phyloP scores from a whole-genome alignment of 2,888 invertebrate species.

The Lissocephala sabroskyi region DNA sequence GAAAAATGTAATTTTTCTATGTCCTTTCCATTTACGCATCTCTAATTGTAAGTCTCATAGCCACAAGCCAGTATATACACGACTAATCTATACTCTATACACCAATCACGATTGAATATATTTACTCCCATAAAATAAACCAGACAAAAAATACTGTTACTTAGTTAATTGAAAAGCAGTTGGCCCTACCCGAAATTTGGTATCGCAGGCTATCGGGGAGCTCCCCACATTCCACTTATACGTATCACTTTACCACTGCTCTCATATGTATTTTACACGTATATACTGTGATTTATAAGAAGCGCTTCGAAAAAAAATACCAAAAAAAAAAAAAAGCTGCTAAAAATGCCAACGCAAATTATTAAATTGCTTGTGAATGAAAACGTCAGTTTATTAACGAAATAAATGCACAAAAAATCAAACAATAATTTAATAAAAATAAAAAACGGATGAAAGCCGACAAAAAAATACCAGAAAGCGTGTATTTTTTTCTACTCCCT shows the following conservation, averaged over 20 bases:
- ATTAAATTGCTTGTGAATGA: slow-evolving; percentile 44
- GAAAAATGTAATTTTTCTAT: slow-evolving; percentile 60
- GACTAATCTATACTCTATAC: slow-evolving; percentile 21
- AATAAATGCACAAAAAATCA: slow-evolving; percentile 60
- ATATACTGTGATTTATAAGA: slow-evolving; percentile 65
- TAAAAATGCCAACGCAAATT: slow-evolving; percentile 19
- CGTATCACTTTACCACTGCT: too few relatives aligned
- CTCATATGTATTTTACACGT: slow-evolving; percentile 61
- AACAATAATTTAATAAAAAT: too few relatives aligned
- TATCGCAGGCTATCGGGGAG: too few relatives aligned
- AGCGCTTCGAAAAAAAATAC: slow-evolving; percentile 46
- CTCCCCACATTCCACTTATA: slow-evolving; percentile 27
- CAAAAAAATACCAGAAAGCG: too few relatives aligned
- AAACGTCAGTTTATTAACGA: slow-evolving; percentile 42
- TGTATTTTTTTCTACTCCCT: too few relatives aligned
- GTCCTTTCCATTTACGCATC: slow-evolving; percentile 48
- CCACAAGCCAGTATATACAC: slow-evolving; percentile 10
- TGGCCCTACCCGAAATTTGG: too few relatives aligned
- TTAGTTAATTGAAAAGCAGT: slow-evolving; percentile 58
- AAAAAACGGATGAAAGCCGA: slow-evolving; percentile 39
- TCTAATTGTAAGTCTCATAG: slow-evolving; percentile 27
- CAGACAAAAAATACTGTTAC: slow-evolving; percentile 55
- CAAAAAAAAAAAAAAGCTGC: slow-evolving; percentile 17
- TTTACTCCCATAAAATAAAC: slow-evolving; percentile 9
- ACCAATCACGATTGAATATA: slow-evolving; percentile 4